Percentiles rank a stretch among this genome's conserved stretches.
Evolutionary conservation across 2,888 invertebrate species (phyloP).

Genomic region (Trilocha varians): DNA sequence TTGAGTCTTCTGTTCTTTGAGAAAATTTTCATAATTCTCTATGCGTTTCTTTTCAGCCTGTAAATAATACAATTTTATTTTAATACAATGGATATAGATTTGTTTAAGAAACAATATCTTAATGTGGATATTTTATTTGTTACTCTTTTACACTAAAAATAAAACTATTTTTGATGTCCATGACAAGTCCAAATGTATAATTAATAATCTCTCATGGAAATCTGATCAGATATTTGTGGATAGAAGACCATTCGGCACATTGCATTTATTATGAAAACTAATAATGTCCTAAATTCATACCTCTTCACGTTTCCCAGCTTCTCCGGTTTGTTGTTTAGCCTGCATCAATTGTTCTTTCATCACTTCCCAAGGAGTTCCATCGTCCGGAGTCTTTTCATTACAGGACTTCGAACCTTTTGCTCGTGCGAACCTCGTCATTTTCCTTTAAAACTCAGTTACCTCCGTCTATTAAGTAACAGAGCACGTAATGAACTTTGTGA

Average conservation of each 20-base stretch:
- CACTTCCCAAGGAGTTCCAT: constrained; percentile 81
- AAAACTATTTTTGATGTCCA: too few species aligned
- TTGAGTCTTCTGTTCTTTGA: constrained; percentile 61
- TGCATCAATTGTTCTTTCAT: constrained; percentile 77
- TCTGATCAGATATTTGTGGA: too few species aligned
- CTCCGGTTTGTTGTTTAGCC: constrained; percentile 60
- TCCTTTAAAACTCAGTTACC: constrained; percentile 6
- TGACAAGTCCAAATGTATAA: too few species aligned
- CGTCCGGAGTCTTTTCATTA: constrained; percentile 78
- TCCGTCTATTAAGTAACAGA: too few species aligned
- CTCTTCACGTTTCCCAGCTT: constrained; percentile 48
- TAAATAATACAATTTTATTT: constrained; percentile 13
- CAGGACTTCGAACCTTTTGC: constrained; percentile 83
- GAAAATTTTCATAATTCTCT: constrained; percentile 64
- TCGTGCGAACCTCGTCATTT: constrained; percentile 83
- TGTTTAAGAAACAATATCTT: too few species aligned
- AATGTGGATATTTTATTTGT: too few species aligned
- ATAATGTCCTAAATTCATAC: constrained; percentile 24
- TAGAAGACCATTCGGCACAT: too few species aligned
- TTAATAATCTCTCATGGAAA: too few species aligned
- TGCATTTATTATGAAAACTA: neutral
- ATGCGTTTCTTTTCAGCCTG: constrained; percentile 65
- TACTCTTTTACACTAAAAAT: too few species aligned
- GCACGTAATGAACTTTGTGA: too few species aligned
- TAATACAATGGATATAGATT: too few species aligned